Base-by-base conservation (phyloP, 2,113 vertebrate species). In the Odontophorus gujanensis region DNA sequence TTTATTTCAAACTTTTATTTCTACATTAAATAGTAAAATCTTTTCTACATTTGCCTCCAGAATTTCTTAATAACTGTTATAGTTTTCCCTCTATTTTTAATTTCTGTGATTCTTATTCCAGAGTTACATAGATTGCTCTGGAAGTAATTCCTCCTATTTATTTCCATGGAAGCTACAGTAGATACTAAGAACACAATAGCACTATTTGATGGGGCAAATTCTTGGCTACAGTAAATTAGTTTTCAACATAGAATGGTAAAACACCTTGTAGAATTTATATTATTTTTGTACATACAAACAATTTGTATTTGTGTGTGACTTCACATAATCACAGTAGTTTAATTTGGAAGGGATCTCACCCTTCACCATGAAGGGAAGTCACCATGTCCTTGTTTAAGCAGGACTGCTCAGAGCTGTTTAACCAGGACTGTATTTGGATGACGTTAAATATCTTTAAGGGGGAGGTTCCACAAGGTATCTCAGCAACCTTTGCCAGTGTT, bases 341-440 rank as follows among this genome's bases (percentile, higher is more conserved):
- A 50, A 7, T 4, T 5, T 22, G 24, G 34, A 24, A 65, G 42
- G 38, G 18, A 11, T 9, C 12, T 55, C 26, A 40, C 40, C 40
- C 12, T 40, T 40, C 40, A 40, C 40, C 40, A 40, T 40, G 40
- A 40, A 40, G 48, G 48, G 16, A 72, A 22, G 18, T 5, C 3
- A 38, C 13, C 13, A 30, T 6, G 8, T 3, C 6, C 1, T 11
- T 42, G 15, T 11, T 69, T 14, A 38, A 11, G 30, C n/a, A 80
- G 5, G 5, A 11, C 2, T 2, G 17, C 4, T 7, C 16, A 21
- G 17, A 11, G 3, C 13, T 1, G 1, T 13, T 14, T 61, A 3
- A 11, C n/a, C 16, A 66, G 62, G 32, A 13, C 8, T 7, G 6
- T 3, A 4, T 43, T 26, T 40, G 74, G 13, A 4, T 3, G 7